phyloP scores from a whole-genome alignment of 2,888 invertebrate species.

The Gisinianus flammeolus region DNA sequence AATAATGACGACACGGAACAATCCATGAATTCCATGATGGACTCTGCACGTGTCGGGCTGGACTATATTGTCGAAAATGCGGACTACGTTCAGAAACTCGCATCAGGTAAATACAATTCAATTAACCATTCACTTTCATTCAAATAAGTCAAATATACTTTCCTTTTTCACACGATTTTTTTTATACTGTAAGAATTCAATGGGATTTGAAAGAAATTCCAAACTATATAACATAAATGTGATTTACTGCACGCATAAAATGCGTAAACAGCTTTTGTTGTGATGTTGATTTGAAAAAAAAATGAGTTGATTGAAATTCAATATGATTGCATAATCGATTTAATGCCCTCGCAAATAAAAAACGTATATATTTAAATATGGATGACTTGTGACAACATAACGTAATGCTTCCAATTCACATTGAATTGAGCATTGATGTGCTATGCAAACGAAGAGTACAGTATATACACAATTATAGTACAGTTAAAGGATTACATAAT shows the following conservation, averaged over 20 bases:
- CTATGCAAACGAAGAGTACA: no score
- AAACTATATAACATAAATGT: no score
- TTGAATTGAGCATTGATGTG: background rate
- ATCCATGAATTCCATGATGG: slow-evolving; percentile 67
- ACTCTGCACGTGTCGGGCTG: slow-evolving; percentile 84
- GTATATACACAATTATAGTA: background rate
- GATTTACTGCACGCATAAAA: background rate
- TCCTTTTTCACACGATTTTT: background rate
- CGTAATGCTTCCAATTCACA: background rate
- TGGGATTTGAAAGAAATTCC: no score
- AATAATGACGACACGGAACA: background rate
- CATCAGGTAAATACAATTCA: slow-evolving; percentile 68
- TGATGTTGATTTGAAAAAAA: background rate
- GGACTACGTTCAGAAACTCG: slow-evolving; percentile 88
- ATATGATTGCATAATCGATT: background rate
- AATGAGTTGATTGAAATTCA: background rate
- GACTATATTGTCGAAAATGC: slow-evolving; percentile 94
- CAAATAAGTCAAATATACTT: background rate
- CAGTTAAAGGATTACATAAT: background rate
- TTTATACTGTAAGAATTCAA: background rate
- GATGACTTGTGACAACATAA: background rate
- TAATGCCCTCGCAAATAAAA: background rate
- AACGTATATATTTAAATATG: background rate
- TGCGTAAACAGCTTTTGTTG: background rate
- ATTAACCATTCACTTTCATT: background rate